A percentile compares a stretch with the other conserved stretches of the same genome.
Evolutionary conservation across 2,797 vertebrate species (phyloP).

Genomic region (Antennarius maculatus): DNA sequence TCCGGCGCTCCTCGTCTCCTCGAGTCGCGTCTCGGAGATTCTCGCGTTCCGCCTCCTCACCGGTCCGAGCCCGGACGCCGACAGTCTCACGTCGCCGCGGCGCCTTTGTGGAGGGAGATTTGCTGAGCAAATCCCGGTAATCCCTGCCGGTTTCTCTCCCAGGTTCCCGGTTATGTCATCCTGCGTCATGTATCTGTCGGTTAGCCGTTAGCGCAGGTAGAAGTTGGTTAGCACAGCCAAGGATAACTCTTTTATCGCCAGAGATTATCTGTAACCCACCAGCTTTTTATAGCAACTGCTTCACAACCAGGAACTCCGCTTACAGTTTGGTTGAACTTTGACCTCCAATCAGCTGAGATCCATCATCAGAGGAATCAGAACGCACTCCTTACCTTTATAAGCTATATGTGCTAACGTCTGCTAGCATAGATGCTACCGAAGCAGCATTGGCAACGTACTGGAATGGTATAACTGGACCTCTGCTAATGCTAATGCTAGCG

Average conservation of each 20-base stretch:
- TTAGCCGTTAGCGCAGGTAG: conserved; percentile 54
- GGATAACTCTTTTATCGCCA: conserved; percentile 41
- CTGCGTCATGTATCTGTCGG: conserved; percentile 62
- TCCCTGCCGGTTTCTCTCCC: conserved; percentile 68
- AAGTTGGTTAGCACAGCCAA: conserved; percentile 41
- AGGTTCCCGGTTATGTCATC: conserved; percentile 62
- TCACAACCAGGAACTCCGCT: not conserved
- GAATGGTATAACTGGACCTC: too few species aligned
- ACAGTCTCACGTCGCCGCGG: conserved; percentile 58
- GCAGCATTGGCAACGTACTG: too few species aligned
- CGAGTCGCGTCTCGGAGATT: conserved; percentile 36
- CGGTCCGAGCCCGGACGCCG: conserved; percentile 48
- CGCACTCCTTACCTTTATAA: too few species aligned
- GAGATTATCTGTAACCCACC: conserved; percentile 22
- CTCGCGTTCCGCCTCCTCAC: conserved; percentile 50
- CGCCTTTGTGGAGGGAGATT: conserved; percentile 73
- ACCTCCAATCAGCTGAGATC: not conserved
- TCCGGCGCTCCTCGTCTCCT: conserved; percentile 20
- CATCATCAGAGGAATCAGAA: too few species aligned
- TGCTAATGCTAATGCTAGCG: too few species aligned
- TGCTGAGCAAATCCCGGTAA: conserved; percentile 77
- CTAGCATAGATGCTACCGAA: too few species aligned
- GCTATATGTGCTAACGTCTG: too few species aligned
- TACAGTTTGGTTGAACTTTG: not conserved
- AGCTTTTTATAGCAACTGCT: conserved; percentile 38